Evolutionary conservation across 2,113 vertebrate genomes (phyloP), one percentile per base, ranked within the genome.

Genomic region (Rhea americana): DNA sequence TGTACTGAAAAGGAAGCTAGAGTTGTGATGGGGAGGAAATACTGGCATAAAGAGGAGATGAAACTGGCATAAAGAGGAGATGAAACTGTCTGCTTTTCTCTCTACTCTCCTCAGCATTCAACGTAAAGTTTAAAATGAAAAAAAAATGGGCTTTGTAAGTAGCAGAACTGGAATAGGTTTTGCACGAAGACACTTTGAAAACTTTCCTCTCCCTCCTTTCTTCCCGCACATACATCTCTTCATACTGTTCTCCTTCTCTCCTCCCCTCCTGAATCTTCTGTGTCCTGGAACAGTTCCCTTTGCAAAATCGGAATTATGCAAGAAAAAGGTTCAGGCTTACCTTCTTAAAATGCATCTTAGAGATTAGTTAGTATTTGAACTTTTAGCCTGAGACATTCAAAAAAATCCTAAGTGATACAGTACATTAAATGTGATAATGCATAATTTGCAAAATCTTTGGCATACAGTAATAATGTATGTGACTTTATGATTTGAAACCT

Each of bases 191-290:
- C 79, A 11, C 5, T 20, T 9, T 51, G 35, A 55, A 56, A 87
- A 25, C 1, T 2, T 87, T 90, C n/a, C 11, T 81, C 32, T 72
- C 25, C 13, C 11, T 65, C 14, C 48, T 25, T 80, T 16, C 45
- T 22, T 30, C 8, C 1, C 17, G 2, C 4, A 13, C 1, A 0
- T 67, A 0, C 5, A 6, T 1, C 0, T 47, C 61, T 83, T 85
- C 61, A 21, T 81, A 2, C 9, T 53, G 17, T 83, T 81, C 11
- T 63, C 11, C 50, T 90, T 86, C 58, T 13, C 30, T 32, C 68
- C 32, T 55, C 85, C 25, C 6, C 56, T 37, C 21, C 48, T 51
- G 30, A 37, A 47, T 47, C 75, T 70, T 82, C 50, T 81, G 14
- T 37, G 16, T 80, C 45, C 41, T 85, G 82, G 37, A 55, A 18